A percentile compares a stretch with the other conserved stretches of the same genome.
phyloP scores from a whole-genome alignment of 1,140 invertebrate species.

The Drosophila sproati region DNA sequence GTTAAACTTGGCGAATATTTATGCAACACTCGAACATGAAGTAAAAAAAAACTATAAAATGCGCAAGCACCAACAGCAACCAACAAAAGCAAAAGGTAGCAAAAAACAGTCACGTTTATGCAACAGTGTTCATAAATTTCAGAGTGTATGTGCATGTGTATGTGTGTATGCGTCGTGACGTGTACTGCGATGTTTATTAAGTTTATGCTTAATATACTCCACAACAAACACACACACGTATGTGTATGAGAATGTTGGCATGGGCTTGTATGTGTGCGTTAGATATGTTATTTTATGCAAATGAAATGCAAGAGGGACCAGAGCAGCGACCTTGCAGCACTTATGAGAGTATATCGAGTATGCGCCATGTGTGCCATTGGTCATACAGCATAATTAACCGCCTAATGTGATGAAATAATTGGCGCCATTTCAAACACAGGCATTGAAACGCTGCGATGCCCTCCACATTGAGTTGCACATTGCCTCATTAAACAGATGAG shows the following conservation, averaged over 20 bases:
- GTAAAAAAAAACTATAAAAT: conserved; percentile 47
- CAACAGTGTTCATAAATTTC: conserved; percentile 49
- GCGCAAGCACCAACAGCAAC: conserved; percentile 34
- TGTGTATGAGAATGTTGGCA: not conserved
- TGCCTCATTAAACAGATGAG: conserved; percentile 27
- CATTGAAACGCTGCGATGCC: not conserved
- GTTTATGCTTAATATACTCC: conserved; percentile 59
- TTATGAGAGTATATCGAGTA: conserved; percentile 48
- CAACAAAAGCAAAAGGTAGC: conserved; percentile 12
- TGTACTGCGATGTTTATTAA: conserved; percentile 69
- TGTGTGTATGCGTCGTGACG: conserved; percentile 22
- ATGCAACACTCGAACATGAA: conserved; percentile 45
- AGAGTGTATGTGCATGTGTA: conserved; percentile 6
- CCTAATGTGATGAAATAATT: conserved; percentile 66
- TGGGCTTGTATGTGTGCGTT: conserved; percentile 22
- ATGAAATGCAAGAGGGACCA: conserved; percentile 47
- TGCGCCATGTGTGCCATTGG: conserved; percentile 38
- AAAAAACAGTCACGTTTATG: conserved; percentile 55
- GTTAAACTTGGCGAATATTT: conserved; percentile 51
- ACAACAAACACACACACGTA: conserved; percentile 4
- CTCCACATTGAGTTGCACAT: conserved; percentile 1
- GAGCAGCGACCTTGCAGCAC: conserved; percentile 43
- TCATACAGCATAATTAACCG: conserved; percentile 65
- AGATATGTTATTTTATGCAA: conserved; percentile 69
- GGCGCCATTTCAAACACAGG: conserved; percentile 6